Conservation (phyloP, 2,113 vertebrate genomes). For the Nothoprocta pentlandii region DNA sequence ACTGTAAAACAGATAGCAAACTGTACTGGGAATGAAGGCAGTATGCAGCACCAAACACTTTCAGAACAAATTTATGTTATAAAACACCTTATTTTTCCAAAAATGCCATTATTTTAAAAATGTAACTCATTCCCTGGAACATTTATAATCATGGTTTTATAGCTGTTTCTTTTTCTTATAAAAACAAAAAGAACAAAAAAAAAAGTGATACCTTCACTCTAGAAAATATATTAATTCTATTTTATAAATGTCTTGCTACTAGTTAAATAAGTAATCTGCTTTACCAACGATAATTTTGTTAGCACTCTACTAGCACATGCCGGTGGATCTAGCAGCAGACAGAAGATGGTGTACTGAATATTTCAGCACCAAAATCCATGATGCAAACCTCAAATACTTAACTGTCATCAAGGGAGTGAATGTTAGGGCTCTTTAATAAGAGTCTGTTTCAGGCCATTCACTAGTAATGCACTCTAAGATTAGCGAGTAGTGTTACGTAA, state of each 20-base stretch:
- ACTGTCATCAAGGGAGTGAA: conserved; percentile 69
- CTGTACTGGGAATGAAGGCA: conserved; percentile 56
- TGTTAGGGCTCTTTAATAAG: conserved; percentile 63
- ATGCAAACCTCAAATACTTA: conserved; percentile 73
- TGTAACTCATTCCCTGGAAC: conserved; percentile 51
- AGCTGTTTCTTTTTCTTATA: conserved; percentile 72
- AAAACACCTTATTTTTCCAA: conserved; percentile 24
- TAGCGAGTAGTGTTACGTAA: conserved; percentile 66
- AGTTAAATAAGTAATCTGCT: conserved; percentile 71
- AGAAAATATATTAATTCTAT: conserved; percentile 56
- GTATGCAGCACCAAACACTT: conserved; percentile 63
- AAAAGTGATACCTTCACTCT: conserved; percentile 52
- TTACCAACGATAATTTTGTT: conserved; percentile 71
- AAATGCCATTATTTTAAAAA: conserved; percentile 55
- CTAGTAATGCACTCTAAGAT: conserved; percentile 68
- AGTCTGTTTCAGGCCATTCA: conserved; percentile 72
- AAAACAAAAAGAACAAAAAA: not conserved
- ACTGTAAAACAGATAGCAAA: conserved; percentile 66
- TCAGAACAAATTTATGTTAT: conserved; percentile 41
- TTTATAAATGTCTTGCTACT: conserved; percentile 72
- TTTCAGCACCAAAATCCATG: conserved; percentile 69
- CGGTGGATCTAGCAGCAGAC: conserved; percentile 50
- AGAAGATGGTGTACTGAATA: conserved; percentile 68
- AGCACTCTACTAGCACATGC: conserved; percentile 45
- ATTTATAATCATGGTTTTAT: conserved; percentile 76